Evolutionary conservation across 2,113 vertebrate genomes (phyloP).

Genomic region (Platysteira castanea): DNA sequence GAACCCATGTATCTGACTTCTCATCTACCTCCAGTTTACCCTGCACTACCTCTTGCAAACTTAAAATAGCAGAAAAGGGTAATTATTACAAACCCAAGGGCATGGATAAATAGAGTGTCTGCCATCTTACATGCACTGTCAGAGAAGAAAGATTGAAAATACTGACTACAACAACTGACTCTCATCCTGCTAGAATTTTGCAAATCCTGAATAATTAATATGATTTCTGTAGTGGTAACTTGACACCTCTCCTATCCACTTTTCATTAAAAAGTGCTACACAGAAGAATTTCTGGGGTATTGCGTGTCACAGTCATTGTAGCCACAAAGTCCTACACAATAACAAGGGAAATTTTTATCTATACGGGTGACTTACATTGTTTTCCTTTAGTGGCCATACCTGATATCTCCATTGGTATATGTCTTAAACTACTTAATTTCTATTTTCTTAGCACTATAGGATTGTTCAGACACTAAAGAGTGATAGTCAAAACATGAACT

Average conservation of each 20-base stretch:
- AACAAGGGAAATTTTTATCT: background rate
- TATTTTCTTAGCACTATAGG: background rate
- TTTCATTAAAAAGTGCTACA: background rate
- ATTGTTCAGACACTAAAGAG: background rate
- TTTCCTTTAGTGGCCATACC: background rate
- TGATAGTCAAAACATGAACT: background rate
- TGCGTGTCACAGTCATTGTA: background rate
- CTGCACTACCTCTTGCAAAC: background rate
- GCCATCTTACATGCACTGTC: accelerated
- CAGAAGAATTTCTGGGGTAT: background rate
- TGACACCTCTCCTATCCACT: background rate
- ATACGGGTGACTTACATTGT: accelerated
- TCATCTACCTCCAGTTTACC: background rate
- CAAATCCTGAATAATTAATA: background rate
- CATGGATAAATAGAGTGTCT: background rate
- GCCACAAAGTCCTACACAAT: background rate
- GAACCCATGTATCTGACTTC: background rate
- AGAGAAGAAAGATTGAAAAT: background rate
- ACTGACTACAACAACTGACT: background rate
- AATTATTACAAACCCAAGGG: background rate
- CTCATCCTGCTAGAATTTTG: background rate
- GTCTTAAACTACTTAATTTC: background rate
- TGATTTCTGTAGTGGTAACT: background rate
- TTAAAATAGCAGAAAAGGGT: background rate
- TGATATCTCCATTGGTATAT: background rate